Conservation (phyloP, 1,140 invertebrate genomes). For the Megalonaias nervosa region DNA sequence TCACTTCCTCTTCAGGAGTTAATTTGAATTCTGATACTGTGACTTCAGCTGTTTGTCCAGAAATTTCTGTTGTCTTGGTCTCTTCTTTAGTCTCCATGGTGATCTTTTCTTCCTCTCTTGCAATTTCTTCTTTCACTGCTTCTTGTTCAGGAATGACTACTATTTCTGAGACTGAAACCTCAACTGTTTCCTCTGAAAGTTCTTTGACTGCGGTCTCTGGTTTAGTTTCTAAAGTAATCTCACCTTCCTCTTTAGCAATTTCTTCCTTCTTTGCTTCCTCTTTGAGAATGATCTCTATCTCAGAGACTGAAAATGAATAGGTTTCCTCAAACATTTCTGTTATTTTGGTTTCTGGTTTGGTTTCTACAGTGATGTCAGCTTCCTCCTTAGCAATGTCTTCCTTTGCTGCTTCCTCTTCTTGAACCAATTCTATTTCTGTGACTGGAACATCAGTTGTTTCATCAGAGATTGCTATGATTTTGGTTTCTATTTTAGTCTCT, state of each 20-base stretch:
- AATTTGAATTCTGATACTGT: background rate
- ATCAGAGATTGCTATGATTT: background rate
- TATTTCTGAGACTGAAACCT: constrained; percentile 3
- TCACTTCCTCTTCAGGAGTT: background rate
- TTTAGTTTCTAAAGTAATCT: background rate
- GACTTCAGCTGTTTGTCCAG: background rate
- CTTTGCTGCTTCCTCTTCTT: constrained; percentile 5
- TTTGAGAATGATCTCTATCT: background rate
- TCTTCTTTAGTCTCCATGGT: constrained; percentile 15
- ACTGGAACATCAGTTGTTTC: background rate
- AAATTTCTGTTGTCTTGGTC: background rate
- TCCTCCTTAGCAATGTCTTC: constrained; percentile 11
- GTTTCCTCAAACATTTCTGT: background rate
- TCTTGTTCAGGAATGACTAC: background rate
- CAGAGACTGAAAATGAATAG: background rate
- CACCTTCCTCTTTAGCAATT: background rate
- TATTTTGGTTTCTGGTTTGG: background rate
- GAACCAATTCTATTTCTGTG: background rate
- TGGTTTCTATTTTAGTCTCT: background rate
- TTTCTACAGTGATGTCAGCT: background rate
- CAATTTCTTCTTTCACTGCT: background rate
- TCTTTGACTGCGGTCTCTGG: background rate
- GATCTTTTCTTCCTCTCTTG: constrained; percentile 3
- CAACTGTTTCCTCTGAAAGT: constrained; percentile 1
- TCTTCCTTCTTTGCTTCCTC: constrained; percentile 24